These are phyloP conservation scores for Motacilla tschutschensis DNA, from an alignment of 2,113 vertebrate species.

Conservation along the genomic window DNA sequence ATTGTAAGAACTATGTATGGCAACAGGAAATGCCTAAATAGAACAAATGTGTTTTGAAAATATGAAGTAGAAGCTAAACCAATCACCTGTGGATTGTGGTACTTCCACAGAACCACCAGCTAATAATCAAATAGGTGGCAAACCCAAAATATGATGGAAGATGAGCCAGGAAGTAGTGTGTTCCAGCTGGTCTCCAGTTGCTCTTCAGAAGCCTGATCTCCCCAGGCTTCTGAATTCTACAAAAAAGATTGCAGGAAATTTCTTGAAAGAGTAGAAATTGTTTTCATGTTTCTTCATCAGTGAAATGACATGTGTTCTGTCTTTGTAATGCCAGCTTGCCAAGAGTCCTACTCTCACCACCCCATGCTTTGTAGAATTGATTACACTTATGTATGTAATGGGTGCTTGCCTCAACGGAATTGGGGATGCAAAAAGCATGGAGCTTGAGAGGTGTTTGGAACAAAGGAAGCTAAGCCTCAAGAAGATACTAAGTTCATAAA, in stretches of 20 bases:
- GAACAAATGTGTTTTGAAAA: background rate
- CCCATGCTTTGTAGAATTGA: background rate
- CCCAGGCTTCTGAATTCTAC: background rate
- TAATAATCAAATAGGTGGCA: background rate
- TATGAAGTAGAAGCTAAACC: background rate
- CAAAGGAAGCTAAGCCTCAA: background rate
- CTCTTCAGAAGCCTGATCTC: background rate
- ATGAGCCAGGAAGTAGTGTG: background rate
- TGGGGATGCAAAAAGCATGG: background rate
- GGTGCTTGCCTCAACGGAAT: background rate
- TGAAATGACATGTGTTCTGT: background rate
- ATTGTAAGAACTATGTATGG: background rate
- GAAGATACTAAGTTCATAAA: background rate
- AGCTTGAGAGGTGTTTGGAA: background rate
- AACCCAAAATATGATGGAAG: background rate
- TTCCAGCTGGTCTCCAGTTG: background rate
- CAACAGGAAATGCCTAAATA: constrained; percentile 6
- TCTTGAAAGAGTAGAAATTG: background rate
- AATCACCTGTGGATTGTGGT: background rate
- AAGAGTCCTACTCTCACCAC: background rate
- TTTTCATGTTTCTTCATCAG: background rate
- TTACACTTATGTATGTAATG: background rate
- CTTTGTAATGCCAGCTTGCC: background rate
- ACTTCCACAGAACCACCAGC: background rate
- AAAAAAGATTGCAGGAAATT: background rate